These are phyloP conservation scores for Phyllostomus hastatus DNA, from an alignment of 2,113 vertebrate species.

Conservation along the genomic window DNA sequence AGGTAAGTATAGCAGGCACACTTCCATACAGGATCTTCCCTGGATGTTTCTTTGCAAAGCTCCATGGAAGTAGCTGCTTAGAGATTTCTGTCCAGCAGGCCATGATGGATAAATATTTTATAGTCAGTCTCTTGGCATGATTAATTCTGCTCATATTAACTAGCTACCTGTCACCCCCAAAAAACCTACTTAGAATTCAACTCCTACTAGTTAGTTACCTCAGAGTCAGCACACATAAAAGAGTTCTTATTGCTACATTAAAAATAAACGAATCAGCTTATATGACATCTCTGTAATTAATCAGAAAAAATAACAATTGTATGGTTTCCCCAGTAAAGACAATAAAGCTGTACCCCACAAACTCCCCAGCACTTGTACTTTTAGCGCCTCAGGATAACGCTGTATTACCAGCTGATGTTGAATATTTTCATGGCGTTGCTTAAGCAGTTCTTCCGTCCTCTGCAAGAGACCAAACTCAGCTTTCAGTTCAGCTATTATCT, in stretches of 20 bases:
- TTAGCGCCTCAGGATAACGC: neutral
- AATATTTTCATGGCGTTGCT: constrained; percentile 84
- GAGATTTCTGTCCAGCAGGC: constrained; percentile 3
- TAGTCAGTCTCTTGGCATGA: neutral
- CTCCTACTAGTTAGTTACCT: constrained; percentile 51
- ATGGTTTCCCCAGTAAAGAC: constrained; percentile 35
- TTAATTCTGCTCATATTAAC: constrained; percentile 49
- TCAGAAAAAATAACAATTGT: constrained; percentile 46
- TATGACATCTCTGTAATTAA: constrained; percentile 34
- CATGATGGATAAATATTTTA: constrained; percentile 34
- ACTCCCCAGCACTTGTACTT: neutral
- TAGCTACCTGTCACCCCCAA: neutral
- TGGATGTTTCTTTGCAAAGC: neutral
- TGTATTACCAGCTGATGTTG: constrained; percentile 92
- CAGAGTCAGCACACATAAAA: neutral
- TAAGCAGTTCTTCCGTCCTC: constrained; percentile 93
- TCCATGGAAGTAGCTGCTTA: neutral
- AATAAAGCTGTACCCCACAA: constrained; percentile 6
- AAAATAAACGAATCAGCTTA: constrained; percentile 41
- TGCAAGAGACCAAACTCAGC: constrained; percentile 94
- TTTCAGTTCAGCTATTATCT: constrained; percentile 89
- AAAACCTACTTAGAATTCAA: constrained; percentile 46
- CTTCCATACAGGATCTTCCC: neutral
- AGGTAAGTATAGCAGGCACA: neutral
- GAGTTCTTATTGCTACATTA: constrained; percentile 24